These are phyloP conservation scores for Pelochelys cantorii DNA, from an alignment of 2,797 vertebrate genomes.

Conservation along the genomic window DNA sequence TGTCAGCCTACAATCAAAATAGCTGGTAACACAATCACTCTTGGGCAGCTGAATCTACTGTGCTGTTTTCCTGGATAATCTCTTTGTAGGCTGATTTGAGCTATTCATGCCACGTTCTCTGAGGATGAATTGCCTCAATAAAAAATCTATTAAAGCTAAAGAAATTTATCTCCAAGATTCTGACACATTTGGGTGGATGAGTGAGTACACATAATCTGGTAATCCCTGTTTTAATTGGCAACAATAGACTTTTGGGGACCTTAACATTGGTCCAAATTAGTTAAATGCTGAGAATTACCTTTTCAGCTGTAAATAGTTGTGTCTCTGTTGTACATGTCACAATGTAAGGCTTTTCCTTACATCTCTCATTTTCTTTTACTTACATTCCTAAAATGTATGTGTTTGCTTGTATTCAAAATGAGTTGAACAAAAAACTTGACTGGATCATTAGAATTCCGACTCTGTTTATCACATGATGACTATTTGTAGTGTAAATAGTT, in stretches of 20 bases:
- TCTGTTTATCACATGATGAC: background rate
- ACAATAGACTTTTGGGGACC: background rate
- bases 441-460: background rate
- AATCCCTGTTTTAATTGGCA: constrained; percentile 33
- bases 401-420: background rate
- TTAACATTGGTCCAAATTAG: constrained; percentile 20
- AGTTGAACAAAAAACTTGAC: background rate
- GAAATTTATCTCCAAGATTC: constrained; percentile 46
- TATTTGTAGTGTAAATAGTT: background rate
- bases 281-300: constrained; percentile 18
- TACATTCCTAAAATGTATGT: background rate
- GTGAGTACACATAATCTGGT: constrained; percentile 18
- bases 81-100: constrained; percentile 13
- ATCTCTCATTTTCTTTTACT: background rate
- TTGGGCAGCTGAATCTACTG: background rate
- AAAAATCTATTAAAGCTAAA: constrained; percentile 56
- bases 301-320: constrained; percentile 4
- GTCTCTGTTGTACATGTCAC: background rate
- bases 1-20: constrained; percentile 33
- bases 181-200: constrained; percentile 31
- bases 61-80: constrained; percentile 44
- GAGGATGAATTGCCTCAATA: constrained; percentile 57
- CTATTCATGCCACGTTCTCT: constrained; percentile 35
- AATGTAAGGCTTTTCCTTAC: background rate
- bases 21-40: background rate